A percentile compares a stretch with the other conserved stretches of the same genome.
Evolutionary conservation across 2,888 invertebrate genomes (phyloP).

Genomic region (Seira musarum): DNA sequence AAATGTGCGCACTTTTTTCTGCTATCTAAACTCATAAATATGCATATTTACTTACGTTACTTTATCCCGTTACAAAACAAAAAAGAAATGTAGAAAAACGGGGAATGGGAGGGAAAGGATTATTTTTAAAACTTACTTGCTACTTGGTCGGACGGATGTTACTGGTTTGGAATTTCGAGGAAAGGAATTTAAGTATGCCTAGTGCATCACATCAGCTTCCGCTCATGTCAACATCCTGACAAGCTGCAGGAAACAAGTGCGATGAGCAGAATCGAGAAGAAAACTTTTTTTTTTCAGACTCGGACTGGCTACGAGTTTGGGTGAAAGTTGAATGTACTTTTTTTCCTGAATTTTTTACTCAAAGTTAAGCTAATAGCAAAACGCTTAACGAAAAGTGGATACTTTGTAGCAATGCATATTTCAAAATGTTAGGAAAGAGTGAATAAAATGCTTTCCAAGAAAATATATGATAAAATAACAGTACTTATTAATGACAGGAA

Average conservation of each 20-base stretch:
- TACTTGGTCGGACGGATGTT: neutral
- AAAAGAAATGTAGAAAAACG: neutral
- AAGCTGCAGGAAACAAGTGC: slow-evolving; percentile 16
- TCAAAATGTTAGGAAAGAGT: neutral
- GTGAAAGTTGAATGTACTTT: slow-evolving; percentile 19
- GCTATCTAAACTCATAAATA: slow-evolving; percentile 23
- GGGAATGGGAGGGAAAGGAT: neutral
- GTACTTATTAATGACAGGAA: neutral
- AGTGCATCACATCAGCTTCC: slow-evolving; percentile 15
- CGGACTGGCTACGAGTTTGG: neutral
- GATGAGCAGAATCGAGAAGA: neutral
- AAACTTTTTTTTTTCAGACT: no score
- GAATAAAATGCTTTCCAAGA: neutral
- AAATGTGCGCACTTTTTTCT: neutral
- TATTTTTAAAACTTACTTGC: slow-evolving; percentile 13
- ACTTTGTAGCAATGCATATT: neutral
- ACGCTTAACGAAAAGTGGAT: slow-evolving; percentile 8
- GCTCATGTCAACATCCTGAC: slow-evolving; percentile 13
- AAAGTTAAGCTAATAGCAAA: neutral
- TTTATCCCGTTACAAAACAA: neutral
- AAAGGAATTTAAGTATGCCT: neutral
- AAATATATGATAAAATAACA: neutral
- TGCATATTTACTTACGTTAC: slow-evolving; percentile 25
- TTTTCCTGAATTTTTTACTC: neutral
- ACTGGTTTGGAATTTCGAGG: neutral